A percentile compares a stretch with the other conserved stretches of the same genome.
These are phyloP conservation scores for Chalcosyrphus nemorum DNA, from an alignment of 2,888 invertebrate genomes.

Conservation along the genomic window DNA sequence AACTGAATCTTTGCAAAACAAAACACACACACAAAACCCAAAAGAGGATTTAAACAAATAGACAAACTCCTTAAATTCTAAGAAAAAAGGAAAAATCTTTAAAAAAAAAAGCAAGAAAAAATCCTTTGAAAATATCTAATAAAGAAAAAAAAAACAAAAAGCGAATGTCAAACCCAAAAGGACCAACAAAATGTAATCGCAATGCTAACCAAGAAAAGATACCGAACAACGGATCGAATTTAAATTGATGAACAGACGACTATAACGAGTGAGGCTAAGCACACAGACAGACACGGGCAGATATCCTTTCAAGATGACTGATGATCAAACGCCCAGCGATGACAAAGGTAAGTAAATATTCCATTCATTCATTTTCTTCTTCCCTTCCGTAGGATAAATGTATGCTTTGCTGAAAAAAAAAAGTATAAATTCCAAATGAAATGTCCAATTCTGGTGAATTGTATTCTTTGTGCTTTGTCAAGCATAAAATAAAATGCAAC, in stretches of 20 bases:
- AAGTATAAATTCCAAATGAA: neutral
- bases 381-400: neutral
- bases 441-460: neutral
- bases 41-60: neutral
- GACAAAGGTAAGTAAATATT: constrained; percentile 65
- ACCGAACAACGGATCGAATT: constrained; percentile 45
- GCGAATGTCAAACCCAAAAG: constrained; percentile 14
- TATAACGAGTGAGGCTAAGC: constrained; percentile 58
- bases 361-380: no score
- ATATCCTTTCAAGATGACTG: constrained; percentile 71
- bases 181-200: constrained; percentile 54
- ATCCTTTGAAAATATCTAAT: neutral
- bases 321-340: constrained; percentile 71
- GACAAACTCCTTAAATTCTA: neutral
- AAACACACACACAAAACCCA: neutral
- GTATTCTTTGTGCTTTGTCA: constrained; percentile 7
- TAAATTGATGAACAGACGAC: constrained; percentile 53
- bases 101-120: neutral
- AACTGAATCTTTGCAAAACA: neutral
- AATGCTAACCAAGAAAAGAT: constrained; percentile 40
- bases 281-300: constrained; percentile 43
- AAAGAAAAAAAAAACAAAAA: no score
- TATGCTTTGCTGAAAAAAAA: neutral
- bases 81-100: constrained; percentile 6
- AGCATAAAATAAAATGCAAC: constrained; percentile 2